Base-by-base conservation (phyloP, 1,140 invertebrate genomes). In the Copidosoma floridanum region DNA sequence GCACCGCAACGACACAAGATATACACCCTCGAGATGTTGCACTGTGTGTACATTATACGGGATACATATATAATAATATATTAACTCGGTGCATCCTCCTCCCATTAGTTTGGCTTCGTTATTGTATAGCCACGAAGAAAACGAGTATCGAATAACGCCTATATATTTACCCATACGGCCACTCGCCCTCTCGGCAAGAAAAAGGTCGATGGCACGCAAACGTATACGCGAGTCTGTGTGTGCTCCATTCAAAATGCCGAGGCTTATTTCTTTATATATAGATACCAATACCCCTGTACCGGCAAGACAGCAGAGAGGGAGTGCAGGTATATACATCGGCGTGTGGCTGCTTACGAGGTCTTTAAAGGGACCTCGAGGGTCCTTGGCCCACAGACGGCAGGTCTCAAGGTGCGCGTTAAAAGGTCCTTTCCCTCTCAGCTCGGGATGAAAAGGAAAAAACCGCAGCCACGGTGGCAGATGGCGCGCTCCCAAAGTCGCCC, bases 401-500 rank as follows among this genome's bases (percentile, higher is more conserved):
- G 29, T 73, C 71, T 70, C 64, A 57, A 68, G 63, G 67, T 65
- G 56, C 12, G 64, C 65, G 74, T 77, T 77, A 74, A 75, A 77
- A 72, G 68, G 66, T 71, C 65, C 66, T 63, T 16, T 26, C 51
- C 67, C 65, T 62, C 66, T 65, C 70, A 66, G 68, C 59, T n/a
- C n/a, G n/a, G 51, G 60, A 57, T 7, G 26, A 16, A 32, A 27
- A 27, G 51, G 57, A 58, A 54, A 64, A 48, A 43, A 59, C 63
- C 58, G 26, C 61, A 63, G 51, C n/a, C n/a, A n/a, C n/a, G n/a
- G n/a, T n/a, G n/a, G n/a, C 67, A 71, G 67, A 70, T 73, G 68
- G 65, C 62, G 44, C 35, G 41, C 64, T 8, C 65, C 63, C 65
- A 65, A n/a, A n/a, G n/a, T 56, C 56, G 46, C 56, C 56, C 35